These are phyloP conservation scores for Cheilinus undulatus DNA, from an alignment of 2,113 vertebrate species.

Conservation along the genomic window DNA sequence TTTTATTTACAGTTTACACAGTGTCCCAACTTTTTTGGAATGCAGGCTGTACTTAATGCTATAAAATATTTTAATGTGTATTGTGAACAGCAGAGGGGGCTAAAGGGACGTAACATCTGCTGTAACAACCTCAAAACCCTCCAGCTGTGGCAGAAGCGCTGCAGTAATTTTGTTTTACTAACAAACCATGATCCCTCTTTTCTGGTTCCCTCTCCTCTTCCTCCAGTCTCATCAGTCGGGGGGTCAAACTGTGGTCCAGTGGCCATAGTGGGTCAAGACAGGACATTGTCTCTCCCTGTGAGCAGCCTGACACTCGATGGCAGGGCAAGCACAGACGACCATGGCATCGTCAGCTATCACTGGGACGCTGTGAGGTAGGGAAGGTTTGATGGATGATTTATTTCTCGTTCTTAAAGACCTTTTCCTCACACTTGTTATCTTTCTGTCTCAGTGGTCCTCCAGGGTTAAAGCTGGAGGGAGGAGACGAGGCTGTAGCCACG, in stretches of 20 bases:
- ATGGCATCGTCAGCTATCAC: constrained; percentile 85
- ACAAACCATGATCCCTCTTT: no score
- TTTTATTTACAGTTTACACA: no score
- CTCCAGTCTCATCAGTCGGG: constrained; percentile 66
- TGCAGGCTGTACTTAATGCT: no score
- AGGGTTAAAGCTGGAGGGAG: constrained; percentile 81
- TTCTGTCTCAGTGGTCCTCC: constrained; percentile 84
- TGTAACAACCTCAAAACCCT: no score
- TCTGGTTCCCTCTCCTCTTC: neutral
- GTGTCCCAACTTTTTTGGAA: no score
- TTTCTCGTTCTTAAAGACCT: neutral
- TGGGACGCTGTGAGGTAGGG: constrained; percentile 52
- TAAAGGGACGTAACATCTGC: no score
- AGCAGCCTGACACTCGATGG: constrained; percentile 85
- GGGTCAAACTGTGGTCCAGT: constrained; percentile 83
- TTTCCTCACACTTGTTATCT: neutral
- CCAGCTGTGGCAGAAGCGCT: no score
- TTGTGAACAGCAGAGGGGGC: no score
- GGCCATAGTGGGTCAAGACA: constrained; percentile 88
- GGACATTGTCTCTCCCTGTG: constrained; percentile 85
- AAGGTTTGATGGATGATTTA: neutral
- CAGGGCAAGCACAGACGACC: constrained; percentile 87
- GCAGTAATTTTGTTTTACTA: no score
- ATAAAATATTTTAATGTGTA: no score
- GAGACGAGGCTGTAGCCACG: constrained; percentile 82